Evolutionary conservation across 2,888 invertebrate genomes (phyloP).

Genomic region (Tinea pellionella): DNA sequence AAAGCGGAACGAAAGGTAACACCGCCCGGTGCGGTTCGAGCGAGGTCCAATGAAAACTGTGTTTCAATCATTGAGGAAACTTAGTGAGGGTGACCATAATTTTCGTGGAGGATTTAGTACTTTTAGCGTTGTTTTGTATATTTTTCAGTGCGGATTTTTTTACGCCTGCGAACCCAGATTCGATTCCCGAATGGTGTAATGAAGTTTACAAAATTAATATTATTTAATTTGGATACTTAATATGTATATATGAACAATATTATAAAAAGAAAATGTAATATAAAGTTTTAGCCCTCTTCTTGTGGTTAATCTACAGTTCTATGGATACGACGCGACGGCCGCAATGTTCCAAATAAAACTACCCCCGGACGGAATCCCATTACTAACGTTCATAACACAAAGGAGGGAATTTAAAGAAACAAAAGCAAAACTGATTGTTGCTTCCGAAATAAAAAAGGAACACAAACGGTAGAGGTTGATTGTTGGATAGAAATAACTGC

Average conservation of each 20-base stretch:
- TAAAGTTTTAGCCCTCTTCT: no score
- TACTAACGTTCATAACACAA: slow-evolving; percentile 1
- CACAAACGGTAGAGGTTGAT: not conserved
- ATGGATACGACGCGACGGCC: no score
- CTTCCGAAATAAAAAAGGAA: not conserved
- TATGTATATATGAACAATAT: no score
- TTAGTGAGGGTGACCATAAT: slow-evolving; percentile 14
- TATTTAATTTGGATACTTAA: no score
- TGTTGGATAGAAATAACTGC: not conserved
- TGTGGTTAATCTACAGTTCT: no score
- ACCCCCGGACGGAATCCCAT: not conserved
- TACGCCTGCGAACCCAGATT: no score
- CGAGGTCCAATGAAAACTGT: slow-evolving; percentile 34
- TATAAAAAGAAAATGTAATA: no score
- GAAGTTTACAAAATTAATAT: no score
- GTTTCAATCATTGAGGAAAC: slow-evolving; percentile 44
- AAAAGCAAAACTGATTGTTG: not conserved
- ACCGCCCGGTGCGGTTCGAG: not conserved
- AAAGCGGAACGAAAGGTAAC: not conserved
- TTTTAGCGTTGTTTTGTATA: no score
- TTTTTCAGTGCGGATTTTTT: no score
- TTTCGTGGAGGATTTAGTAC: not conserved
- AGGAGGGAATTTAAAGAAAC: slow-evolving; percentile 1
- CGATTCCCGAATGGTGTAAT: no score
- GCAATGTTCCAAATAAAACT: not conserved